Percentiles rank a stretch among this genome's conserved stretches.
phyloP scores from a whole-genome alignment of 2,113 vertebrate species.

The Silurus glanis region DNA sequence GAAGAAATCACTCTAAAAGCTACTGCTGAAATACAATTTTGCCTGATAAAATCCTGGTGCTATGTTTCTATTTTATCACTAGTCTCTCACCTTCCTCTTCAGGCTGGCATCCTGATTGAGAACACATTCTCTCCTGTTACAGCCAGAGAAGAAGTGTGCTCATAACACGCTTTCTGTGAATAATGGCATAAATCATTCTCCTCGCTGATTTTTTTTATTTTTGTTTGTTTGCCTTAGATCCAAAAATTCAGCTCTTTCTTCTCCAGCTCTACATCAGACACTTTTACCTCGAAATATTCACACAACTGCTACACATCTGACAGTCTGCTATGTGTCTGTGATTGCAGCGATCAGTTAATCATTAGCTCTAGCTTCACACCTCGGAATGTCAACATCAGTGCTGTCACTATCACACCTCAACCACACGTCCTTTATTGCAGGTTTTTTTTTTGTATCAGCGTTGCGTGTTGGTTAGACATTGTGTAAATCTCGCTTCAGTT shows the following conservation, averaged over 20 bases:
- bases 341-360: conserved; percentile 32
- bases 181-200: not conserved
- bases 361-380: conserved; percentile 36
- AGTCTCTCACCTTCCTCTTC: conserved; percentile 37
- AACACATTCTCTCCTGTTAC: conserved; percentile 20
- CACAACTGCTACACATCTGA: not conserved
- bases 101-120: conserved; percentile 24
- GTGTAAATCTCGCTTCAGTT: not conserved
- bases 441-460: not conserved
- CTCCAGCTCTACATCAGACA: not conserved
- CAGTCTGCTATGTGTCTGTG: conserved; percentile 9
- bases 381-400: conserved; percentile 22
- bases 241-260: not conserved
- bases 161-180: conserved; percentile 5
- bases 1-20: not conserved
- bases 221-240: not conserved
- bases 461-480: not conserved
- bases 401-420: not conserved
- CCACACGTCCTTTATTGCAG: not conserved
- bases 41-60: conserved; percentile 10
- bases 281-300: not conserved
- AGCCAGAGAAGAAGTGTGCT: conserved; percentile 4
- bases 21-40: conserved; percentile 19
- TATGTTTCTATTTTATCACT: conserved; percentile 3
- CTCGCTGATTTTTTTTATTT: not conserved